Base-by-base conservation (phyloP, 2,888 invertebrate species). In the Ormyrus nitidulus region DNA sequence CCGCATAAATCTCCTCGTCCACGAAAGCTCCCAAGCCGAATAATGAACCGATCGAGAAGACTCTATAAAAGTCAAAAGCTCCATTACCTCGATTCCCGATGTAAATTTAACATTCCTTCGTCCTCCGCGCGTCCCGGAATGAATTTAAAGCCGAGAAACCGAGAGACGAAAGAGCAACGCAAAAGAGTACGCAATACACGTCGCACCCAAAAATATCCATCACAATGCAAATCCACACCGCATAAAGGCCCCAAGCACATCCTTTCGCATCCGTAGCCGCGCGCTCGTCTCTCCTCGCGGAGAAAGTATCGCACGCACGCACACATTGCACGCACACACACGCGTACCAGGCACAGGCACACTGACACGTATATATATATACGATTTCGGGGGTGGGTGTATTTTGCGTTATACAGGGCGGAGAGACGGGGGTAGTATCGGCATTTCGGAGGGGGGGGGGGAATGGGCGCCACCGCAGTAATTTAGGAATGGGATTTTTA, bases 401-500 rank as follows among this genome's bases (percentile, higher is more conserved):
- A 34, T 6, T 61, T 68, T 61, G 61, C 54, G 46, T 76, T 54
- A 61, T 76, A 69, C 46, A 59, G 46, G 70, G 58, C 49, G 61
- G 19, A 19, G 19, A 6, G 59, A 19, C 13, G 34, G 48, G 10
- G 49, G n/a, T 44, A 13, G 10, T 44, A 44, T 58, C 10, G 10
- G 54, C 34, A 44, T 44, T 0, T 19, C 19, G 19, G 19, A 1
- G 19, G 19, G 0, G 1, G 19, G 19, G 19, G 19, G 48, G 59
- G 44, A 48, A 13, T 62, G 54, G 5, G 5, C 44, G 56, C n/a
- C 56, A 53, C 44, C 56, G 51, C 54, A 71, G 61, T 66, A 65
- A 74, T 80, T 80, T 77, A 58, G 69, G 64, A 72, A 72, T 62
- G 46, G 34, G 61, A 66, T 64, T 59, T 70, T 73, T 74, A 74